These are phyloP conservation scores for Talpa occidentalis DNA, from an alignment of 2,113 vertebrate species.

Conservation along the genomic window DNA sequence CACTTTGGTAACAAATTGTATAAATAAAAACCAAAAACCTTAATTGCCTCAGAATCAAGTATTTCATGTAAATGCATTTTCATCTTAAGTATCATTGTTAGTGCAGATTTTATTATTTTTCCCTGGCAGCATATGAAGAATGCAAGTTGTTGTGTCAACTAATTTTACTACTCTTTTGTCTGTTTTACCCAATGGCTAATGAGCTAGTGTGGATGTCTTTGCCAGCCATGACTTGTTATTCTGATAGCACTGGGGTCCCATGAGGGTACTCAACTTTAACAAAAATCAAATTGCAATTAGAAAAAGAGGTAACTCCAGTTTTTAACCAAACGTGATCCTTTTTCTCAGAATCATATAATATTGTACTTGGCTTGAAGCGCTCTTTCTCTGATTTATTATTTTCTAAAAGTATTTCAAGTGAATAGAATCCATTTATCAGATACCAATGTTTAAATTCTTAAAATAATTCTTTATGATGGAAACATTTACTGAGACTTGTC, in stretches of 20 bases:
- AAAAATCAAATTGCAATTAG: slow-evolving; percentile 49
- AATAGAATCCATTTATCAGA: not conserved
- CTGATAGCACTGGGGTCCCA: not conserved
- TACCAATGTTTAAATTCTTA: not conserved
- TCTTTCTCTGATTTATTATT: slow-evolving; percentile 7
- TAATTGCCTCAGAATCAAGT: slow-evolving; percentile 74
- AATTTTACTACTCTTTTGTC: not conserved
- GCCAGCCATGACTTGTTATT: not conserved
- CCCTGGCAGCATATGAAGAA: slow-evolving; percentile 24
- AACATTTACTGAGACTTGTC: not conserved
- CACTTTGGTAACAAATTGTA: slow-evolving; percentile 79
- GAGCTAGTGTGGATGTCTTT: not conserved
- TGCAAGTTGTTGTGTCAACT: slow-evolving; percentile 6
- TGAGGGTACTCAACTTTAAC: not conserved
- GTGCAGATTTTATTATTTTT: slow-evolving; percentile 47
- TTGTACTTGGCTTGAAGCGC: not conserved
- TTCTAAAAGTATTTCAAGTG: not conserved
- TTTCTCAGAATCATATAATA: slow-evolving; percentile 15
- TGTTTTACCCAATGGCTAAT: not conserved
- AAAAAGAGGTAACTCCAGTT: not conserved
- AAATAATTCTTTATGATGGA: not conserved
- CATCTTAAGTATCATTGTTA: slow-evolving; percentile 67
- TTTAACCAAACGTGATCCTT: not conserved
- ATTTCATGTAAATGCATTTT: slow-evolving; percentile 77
- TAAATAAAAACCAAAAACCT: slow-evolving; percentile 72